Percentiles rank a stretch among this genome's conserved stretches.
phyloP scores from a whole-genome alignment of 2,797 vertebrate species.

The Tauraco hartlaubi region DNA sequence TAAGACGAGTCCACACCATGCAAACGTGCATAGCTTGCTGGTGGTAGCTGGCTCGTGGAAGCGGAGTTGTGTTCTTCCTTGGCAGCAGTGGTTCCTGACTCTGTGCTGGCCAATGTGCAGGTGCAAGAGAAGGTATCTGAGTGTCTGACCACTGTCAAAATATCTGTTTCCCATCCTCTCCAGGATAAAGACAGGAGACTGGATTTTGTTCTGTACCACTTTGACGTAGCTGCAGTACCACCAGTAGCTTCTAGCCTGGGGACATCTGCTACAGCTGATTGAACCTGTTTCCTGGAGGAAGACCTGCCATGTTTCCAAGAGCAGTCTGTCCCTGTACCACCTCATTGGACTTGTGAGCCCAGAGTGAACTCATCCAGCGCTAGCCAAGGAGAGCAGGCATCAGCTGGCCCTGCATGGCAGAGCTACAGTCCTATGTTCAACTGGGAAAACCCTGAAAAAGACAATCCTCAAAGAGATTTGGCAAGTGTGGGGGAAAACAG shows the following conservation, averaged over 20 bases:
- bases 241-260: background rate
- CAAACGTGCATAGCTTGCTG: background rate
- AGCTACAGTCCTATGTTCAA: background rate
- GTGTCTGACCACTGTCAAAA: background rate
- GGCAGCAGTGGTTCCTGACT: background rate
- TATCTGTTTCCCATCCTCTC: background rate
- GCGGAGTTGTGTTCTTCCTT: background rate
- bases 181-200: background rate
- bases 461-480: background rate
- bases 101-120: background rate
- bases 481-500: background rate
- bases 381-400: background rate
- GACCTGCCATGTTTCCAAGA: background rate
- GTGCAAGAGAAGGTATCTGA: background rate
- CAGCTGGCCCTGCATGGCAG: background rate
- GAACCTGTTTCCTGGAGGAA: background rate
- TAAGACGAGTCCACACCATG: background rate
- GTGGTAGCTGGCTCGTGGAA: background rate
- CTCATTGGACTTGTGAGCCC: background rate
- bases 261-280: background rate
- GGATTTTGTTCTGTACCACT: background rate
- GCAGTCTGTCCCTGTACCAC: background rate
- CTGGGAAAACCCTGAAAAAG: background rate
- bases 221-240: rapidly evolving
- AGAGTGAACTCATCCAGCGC: background rate